Evolutionary conservation across 2,888 invertebrate genomes (phyloP), one percentile per base, ranked within the genome.

Genomic region (Arrhopalites spinosus): DNA sequence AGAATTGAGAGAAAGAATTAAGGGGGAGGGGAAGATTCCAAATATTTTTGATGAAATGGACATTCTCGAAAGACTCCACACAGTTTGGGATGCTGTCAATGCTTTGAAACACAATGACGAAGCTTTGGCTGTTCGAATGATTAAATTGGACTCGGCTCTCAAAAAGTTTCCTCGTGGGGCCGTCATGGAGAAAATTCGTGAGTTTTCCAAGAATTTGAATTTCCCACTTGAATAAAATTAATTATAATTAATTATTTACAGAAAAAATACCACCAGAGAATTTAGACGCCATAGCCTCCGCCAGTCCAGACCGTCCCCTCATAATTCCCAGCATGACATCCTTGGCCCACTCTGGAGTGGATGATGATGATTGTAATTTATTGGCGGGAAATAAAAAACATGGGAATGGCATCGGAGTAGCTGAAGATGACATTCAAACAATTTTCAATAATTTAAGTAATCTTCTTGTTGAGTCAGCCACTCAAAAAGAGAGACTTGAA

Each of bases 11-110:
- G 72, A 74, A 13, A 74, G 78, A 50, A 75, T 81, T 43, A 78
- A 74, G 66, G 68, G 27, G 29, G 70, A 72, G 25, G 77, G 77
- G 27, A 75, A 78, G 25, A 59, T 77, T 7, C 77, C 77, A 47
- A 75, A 73, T 13, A 73, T 72, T 1, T 82, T 80, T 68, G 80
- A 82, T 53, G 81, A 82, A 68, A 73, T 70, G 30, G 82, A 81
- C 27, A 79, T 82, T 59, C 27, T 81, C 23, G 82, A 82, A 68
- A 45, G 77, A 53, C 47, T 82, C 1, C 69, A 77, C 3, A 80
- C 82, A 2, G 61, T 82, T 7, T 82, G 82, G 82, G 82, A 82
- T 63, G 82, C 81, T 25, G 76, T 82, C 15, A 78, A 78, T 45
- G 76, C 79, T 17, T 63, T 82, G 5, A 81, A 81, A 30, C 77